Base-by-base conservation (phyloP, 2,113 vertebrate genomes). In the Dipodomys spectabilis region DNA sequence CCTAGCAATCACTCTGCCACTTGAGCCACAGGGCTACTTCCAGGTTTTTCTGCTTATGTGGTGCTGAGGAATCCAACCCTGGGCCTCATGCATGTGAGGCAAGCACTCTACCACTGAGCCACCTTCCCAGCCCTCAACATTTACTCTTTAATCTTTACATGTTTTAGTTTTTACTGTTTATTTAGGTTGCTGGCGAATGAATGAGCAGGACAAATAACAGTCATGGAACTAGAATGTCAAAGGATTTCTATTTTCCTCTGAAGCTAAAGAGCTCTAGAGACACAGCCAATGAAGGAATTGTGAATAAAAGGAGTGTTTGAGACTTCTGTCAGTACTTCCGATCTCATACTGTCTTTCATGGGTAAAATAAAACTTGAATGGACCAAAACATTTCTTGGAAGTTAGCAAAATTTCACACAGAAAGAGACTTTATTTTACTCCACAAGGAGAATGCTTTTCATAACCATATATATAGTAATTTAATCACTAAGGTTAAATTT, bases 311-410 rank as follows among this genome's bases (percentile, higher is more conserved):
- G 65, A 73, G 12, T 19, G 62, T 92, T 3, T 82, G 82, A 79
- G 72, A 25, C 18, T 81, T 68, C 23, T 72, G 90, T 53, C 62
- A 12, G 7, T 39, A 69, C 30, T 32, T 30, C 35, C 65, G 72
- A 64, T 64, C 79, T 93, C 93, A 95, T 82, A 88, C 85, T 79
- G 45, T 82, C 85, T 94, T 96, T 92, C 88, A 94, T 77, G 78
- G 62, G 23, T 68, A 88, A 96, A 93, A 93, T 81, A 86, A 95
- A 92, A 72, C 82, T 81, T 86, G 79, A 92, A 78, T 74, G 67
- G 45, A 90, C 88, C 60, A 95, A 77, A 93, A 88, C 32, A 64
- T 81, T 88, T 96, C 71, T 91, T 93, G 91, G 86, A 92, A 91
- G 23, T 27, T 15, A 39, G 77, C 80, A 91, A 95, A 45, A 79